Conservation (phyloP, 2,888 invertebrate genomes). For the Camptogramma bilineatum region DNA sequence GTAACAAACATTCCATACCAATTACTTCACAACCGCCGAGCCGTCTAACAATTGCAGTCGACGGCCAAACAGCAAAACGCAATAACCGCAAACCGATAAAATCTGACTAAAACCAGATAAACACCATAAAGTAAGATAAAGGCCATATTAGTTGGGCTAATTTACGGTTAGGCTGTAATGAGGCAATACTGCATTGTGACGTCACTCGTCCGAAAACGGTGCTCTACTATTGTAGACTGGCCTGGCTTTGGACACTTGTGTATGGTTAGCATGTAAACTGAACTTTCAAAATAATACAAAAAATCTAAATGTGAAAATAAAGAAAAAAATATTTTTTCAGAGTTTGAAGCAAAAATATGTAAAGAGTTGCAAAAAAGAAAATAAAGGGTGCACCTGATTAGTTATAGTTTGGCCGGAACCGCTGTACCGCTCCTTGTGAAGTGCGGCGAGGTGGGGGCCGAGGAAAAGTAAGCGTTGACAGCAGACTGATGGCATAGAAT, state of each 20-base stretch:
- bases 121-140: conserved; percentile 40
- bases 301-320: no score
- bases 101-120: conserved; percentile 35
- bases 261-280: conserved; percentile 25
- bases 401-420: no score
- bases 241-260: conserved; percentile 32
- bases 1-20: conserved; percentile 16
- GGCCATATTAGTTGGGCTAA: conserved; percentile 46
- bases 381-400: no score
- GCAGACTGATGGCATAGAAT: no score
- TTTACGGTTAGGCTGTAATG: conserved; percentile 61
- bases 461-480: no score
- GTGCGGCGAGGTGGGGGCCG: no score
- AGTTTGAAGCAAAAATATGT: no score
- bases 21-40: conserved; percentile 20
- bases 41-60: conserved; percentile 31
- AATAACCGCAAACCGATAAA: conserved; percentile 26
- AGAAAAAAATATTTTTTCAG: no score
- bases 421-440: no score
- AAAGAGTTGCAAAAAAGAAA: no score
- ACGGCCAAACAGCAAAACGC: conserved; percentile 28
- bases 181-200: conserved; percentile 66
- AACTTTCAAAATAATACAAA: not conserved
- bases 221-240: conserved; percentile 35
- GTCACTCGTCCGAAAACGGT: conserved; percentile 71